Evolutionary conservation across 2,113 vertebrate species (phyloP).

Genomic region (Jacana jacana): DNA sequence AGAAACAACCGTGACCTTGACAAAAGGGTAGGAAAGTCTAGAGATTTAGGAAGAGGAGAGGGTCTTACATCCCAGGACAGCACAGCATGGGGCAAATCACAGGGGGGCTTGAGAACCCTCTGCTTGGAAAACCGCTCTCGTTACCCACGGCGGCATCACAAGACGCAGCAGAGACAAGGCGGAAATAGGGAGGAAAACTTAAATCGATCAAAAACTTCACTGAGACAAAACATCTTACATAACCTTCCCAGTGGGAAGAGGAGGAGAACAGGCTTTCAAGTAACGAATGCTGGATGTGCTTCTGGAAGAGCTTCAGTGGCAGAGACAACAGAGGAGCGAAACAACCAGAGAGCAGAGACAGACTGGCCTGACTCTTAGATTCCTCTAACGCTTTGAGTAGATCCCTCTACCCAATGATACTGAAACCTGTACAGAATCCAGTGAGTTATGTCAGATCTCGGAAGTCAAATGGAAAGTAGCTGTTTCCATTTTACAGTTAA

Average conservation of each 20-base stretch:
- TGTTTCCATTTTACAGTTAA: not conserved
- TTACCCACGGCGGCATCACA: not conserved
- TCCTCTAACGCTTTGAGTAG: not conserved
- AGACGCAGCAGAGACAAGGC: not conserved
- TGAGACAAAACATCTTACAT: constrained; percentile 62
- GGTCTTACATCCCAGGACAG: not conserved
- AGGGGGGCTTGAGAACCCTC: not conserved
- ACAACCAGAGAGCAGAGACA: constrained; percentile 31
- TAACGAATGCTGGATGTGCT: constrained; percentile 28
- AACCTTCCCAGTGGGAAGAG: constrained; percentile 54
- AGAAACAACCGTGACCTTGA: constrained; percentile 38
- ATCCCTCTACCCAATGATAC: not conserved
- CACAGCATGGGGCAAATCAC: not conserved
- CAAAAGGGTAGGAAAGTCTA: constrained; percentile 16
- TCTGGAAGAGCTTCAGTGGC: constrained; percentile 47
- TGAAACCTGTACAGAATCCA: not conserved
- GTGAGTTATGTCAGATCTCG: not conserved
- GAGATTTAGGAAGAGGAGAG: not conserved
- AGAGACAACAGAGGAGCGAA: constrained; percentile 36
- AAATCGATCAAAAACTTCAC: constrained; percentile 48
- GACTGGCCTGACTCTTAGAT: not conserved
- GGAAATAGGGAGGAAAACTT: constrained; percentile 15
- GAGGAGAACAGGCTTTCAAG: constrained; percentile 35
- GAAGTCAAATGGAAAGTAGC: not conserved
- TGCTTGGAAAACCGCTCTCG: not conserved